Conservation (phyloP, 2,113 vertebrate species). For the Aegotheles bennettii region DNA sequence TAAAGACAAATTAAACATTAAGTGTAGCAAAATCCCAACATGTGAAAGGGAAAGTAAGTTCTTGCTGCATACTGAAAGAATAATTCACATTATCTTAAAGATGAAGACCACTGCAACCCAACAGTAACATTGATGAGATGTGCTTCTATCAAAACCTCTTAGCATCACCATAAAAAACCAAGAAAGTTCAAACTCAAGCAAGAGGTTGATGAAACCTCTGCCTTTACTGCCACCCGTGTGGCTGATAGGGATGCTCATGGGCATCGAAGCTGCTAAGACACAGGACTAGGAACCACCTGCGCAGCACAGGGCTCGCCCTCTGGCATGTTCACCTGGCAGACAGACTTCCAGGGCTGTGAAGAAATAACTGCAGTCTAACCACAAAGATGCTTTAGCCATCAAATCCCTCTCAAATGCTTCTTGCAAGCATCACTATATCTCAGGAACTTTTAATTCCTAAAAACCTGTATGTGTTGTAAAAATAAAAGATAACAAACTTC, state of each 20-base stretch:
- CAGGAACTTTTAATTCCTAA: background rate
- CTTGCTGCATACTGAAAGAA: background rate
- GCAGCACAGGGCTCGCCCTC: background rate
- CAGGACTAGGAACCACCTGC: background rate
- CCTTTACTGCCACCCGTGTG: background rate
- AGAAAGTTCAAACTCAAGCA: background rate
- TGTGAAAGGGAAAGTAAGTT: background rate
- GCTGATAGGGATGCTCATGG: rapidly evolving
- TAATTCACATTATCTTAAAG: background rate
- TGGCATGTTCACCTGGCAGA: rapidly evolving
- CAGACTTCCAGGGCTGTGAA: background rate
- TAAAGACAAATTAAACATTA: background rate
- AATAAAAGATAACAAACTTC: background rate
- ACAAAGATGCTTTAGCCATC: background rate
- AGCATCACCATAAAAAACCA: rapidly evolving
- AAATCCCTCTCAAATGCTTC: background rate
- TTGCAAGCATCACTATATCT: background rate
- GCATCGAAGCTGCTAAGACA: background rate
- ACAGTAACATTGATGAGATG: background rate
- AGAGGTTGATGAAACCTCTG: background rate
- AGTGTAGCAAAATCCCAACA: background rate
- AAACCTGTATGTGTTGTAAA: background rate
- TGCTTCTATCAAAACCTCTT: background rate
- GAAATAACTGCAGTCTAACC: background rate
- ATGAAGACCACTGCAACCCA: background rate